Percentiles rank a stretch among this genome's conserved stretches.
Conservation (phyloP, 2,888 invertebrate genomes). For the Phyto melanocephala region DNA sequence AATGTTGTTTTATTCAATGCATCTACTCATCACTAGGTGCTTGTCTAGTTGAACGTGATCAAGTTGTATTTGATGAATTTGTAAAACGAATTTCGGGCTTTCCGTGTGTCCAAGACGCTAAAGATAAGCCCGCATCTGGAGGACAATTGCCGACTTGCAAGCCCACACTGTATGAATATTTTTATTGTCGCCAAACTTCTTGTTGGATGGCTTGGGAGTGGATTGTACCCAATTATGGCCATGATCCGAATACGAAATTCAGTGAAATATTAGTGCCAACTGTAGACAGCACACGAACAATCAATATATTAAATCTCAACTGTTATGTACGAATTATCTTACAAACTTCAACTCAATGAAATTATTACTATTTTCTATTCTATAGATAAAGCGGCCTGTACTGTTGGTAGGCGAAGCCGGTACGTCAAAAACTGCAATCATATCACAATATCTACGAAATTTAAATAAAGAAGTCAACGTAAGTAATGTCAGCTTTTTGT, state of each 20-base stretch:
- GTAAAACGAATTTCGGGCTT: slow-evolving; percentile 84
- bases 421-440: slow-evolving; percentile 94
- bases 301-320: slow-evolving; percentile 88
- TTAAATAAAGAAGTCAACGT: slow-evolving; percentile 85
- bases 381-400: slow-evolving; percentile 86
- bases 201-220: slow-evolving; percentile 93
- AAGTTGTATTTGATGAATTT: slow-evolving; percentile 87
- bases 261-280: slow-evolving; percentile 94
- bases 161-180: slow-evolving; percentile 90
- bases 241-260: slow-evolving; percentile 85
- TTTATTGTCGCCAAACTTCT: slow-evolving; percentile 83
- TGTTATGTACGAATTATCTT: slow-evolving; percentile 81
- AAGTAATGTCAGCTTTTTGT: too few species aligned
- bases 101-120: slow-evolving; percentile 84
- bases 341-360: too few species aligned
- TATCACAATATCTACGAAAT: slow-evolving; percentile 88
- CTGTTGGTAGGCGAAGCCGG: slow-evolving; percentile 94
- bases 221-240: slow-evolving; percentile 87
- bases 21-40: slow-evolving; percentile 93
- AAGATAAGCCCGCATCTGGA: slow-evolving; percentile 82
- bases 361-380: not conserved
- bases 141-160: slow-evolving; percentile 87
- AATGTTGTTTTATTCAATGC: slow-evolving; percentile 86
- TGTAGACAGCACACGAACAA: slow-evolving; percentile 89
- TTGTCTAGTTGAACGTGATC: slow-evolving; percentile 84